Evolutionary conservation across 2,797 vertebrate species (phyloP).

Genomic region (Chelonia mydas): DNA sequence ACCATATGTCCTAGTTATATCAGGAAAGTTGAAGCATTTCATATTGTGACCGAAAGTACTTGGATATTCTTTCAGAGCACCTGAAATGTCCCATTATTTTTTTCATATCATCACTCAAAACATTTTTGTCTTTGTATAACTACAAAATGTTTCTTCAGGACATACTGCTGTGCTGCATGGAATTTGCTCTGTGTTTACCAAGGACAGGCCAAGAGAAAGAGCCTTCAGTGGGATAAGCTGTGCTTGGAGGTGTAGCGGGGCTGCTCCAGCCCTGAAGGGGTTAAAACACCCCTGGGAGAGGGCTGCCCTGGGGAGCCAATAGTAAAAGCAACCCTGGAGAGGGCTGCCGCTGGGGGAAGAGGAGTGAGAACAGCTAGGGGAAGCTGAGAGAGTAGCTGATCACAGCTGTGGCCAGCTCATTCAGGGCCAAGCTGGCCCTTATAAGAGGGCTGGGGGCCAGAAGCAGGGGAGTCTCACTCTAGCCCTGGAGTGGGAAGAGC

Average conservation of each 20-base stretch:
- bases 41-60: not conserved
- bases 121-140: constrained; percentile 3
- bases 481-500: no score
- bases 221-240: constrained; percentile 31
- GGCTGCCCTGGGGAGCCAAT: no score
- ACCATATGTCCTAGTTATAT: not conserved
- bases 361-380: no score
- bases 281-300: no score
- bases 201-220: constrained; percentile 48
- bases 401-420: no score
- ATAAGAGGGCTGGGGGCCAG: no score
- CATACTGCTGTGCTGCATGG: not conserved
- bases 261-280: no score
- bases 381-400: no score
- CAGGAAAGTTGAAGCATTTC: not conserved
- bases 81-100: not conserved
- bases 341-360: no score
- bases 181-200: constrained; percentile 55
- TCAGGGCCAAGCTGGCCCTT: no score
- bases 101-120: not conserved
- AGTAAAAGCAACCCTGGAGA: no score
- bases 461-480: no score
- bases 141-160: not conserved
- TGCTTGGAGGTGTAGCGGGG: not conserved
- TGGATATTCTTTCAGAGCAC: not conserved